Evolutionary conservation across 2,888 invertebrate genomes (phyloP), one percentile per base, ranked within the genome.

Genomic region (Eledone cirrhosa): DNA sequence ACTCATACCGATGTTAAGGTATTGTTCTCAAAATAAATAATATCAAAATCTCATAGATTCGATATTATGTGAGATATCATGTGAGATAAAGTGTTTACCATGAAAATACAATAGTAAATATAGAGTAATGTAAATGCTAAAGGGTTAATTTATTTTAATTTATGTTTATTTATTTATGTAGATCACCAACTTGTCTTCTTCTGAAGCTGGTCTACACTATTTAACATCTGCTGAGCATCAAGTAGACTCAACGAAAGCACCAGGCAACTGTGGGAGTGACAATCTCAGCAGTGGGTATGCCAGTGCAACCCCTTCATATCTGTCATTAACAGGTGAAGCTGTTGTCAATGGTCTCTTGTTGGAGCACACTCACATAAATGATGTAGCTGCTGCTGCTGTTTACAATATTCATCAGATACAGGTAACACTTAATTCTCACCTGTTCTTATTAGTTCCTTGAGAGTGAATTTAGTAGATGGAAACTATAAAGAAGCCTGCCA

Each of bases 321-420:
- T 72, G 7, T 4, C 72, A 13, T 22, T 72, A 19, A 72, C 72
- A 19, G 33, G 72, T 72, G 72, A 72, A 22, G 72, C 72, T 31
- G 72, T 72, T n/a, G 72, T 72, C 14, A 72, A 72, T 41, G 41
- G 72, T 0, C 24, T 72, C 4, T 29, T 72, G 33, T 72, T 72
- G 41, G 72, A 72, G 41, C 72, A 72, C 16, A 22, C 31, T 33
- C 19, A 72, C 41, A 41, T 72, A n/a, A 72, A 72, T 72, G 72
- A 72, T 72, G 33, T 72, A 1, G 72, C 72, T 33, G 72, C 72
- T n/a, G 72, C 72, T 72, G 72, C 72, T 31, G 72, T 41, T 13
- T 72, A n/a, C n/a, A 72, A 72, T 41, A 72, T 72, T 31, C 72
- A 72, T 33, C 16, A 33, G 41, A 72, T 72, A 13, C 72, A 3